Evolutionary conservation across 2,113 vertebrate genomes (phyloP), one percentile per base, ranked within the genome.

Genomic region (Zosterops borbonicus): DNA sequence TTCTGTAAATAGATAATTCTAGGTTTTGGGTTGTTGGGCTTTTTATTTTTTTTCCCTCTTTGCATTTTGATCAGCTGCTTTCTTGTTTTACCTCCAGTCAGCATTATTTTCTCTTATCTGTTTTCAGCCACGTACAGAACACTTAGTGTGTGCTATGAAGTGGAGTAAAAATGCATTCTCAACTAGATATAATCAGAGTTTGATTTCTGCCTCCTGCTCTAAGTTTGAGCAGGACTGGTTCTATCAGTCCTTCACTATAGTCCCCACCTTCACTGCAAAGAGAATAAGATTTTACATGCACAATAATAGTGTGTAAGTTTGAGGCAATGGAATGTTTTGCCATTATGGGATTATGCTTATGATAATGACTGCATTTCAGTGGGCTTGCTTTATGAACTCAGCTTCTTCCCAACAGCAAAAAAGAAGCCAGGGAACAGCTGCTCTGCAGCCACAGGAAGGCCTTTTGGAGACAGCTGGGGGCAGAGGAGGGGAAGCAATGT

Each of bases 301-400:
- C 50, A 73, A 83, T 75, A 76, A 69, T 7, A 58, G 8, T 55
- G 41, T 68, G 8, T 64, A 69, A 76, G 3, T 88, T 90, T 3
- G 9, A 76, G 46, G 37, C 71, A 88, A 42, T 65, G 20, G 41
- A 73, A 87, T 93, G 63, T 64, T 83, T 87, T 95, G n/a, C 46
- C 65, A 44, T 70, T 85, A 70, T 71, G 41, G 27, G 50, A 84
- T 96, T 96, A 92, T 7, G n/a, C 90, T 95, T 93, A 64, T 70
- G 56, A 37, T 69, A 49, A 68, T 44, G 60, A 12, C 41, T 64
- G 29, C 29, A 33, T 79, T 82, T 89, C 4, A 7, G 9, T 87
- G 69, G 52, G 17, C 24, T 74, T 62, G 31, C 46, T 76, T 73
- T 80, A 22, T 10, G 12, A 89, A 37, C 12, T 82, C 46, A 5